Evolutionary conservation across 1,140 invertebrate species (phyloP), one percentile per base, ranked within the genome.

Genomic region (Brevipalpus yothersi): DNA sequence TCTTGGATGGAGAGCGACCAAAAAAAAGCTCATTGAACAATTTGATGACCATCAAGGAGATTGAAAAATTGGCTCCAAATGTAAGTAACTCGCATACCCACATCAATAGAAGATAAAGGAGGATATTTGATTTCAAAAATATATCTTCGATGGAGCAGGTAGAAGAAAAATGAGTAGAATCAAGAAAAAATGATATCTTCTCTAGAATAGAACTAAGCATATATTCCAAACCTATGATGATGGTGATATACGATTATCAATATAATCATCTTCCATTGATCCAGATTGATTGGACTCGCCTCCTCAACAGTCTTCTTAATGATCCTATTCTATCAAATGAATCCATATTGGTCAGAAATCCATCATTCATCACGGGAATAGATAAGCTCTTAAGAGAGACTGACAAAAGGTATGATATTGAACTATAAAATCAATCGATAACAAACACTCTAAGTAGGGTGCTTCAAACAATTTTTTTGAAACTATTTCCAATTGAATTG

Each of bases 1-100:
- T 88, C 64, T 87, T 90, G 2, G 77, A 80, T 60, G 89, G 94
- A 70, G 84, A 94, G 71, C 77, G 90, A 54, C 77, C 90, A 60
- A 92, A 95, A 70, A 85, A 85, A 2, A 84, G 86, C 4, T 81
- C 83, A 61, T 74, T 92, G 4, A 94, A 94, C 72, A 92, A 95
- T 68, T 83, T 85, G 13, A 88, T 89, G 79, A 84, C 80, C 0
- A 72, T 94, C 3, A 69, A 69, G 5, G 77, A 92, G 60, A 68
- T 95, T 10, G 78, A 83, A 64, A 65, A 74, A 23, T 79, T 80
- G 56, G 86, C 82, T 67, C 80, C 82, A 4, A 78, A 78, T 66
- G 78, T 88, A 64, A 64, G 63, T 62, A 43, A 31, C 31, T 2
- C 5, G 2, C 31, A 31, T 31, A 31, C 21, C 2, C 21, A n/a